Evolutionary conservation across 2,113 vertebrate species (phyloP).

Genomic region (Nestor notabilis): DNA sequence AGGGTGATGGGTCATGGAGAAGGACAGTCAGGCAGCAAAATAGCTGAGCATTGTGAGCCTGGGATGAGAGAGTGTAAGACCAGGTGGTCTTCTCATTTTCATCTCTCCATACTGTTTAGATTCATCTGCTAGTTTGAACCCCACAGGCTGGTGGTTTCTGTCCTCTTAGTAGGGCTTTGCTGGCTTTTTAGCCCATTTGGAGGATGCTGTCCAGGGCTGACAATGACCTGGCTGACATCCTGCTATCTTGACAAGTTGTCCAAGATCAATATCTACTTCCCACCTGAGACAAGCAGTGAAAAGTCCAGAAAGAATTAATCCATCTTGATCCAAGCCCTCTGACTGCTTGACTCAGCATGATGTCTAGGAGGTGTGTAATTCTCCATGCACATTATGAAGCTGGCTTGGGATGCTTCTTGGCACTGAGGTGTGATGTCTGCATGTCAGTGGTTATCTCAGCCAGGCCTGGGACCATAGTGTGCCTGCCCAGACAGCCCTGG

Average conservation of each 20-base stretch:
- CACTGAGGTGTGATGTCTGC: background rate
- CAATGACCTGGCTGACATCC: background rate
- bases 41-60: background rate
- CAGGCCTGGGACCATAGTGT: background rate
- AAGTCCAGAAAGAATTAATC: background rate
- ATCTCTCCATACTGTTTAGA: background rate
- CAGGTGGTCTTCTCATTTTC: background rate
- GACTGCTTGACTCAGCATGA: background rate
- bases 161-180: background rate
- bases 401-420: background rate
- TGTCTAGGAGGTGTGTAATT: background rate
- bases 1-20: background rate
- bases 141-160: background rate
- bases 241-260: background rate
- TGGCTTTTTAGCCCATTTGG: background rate
- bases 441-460: background rate
- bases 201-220: background rate
- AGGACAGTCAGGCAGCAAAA: background rate
- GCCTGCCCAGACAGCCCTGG: accelerated
- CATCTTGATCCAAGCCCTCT: background rate
- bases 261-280: background rate
- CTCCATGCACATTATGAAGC: background rate
- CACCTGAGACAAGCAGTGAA: background rate
- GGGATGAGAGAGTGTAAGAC: no score
- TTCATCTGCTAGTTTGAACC: background rate